Base-by-base conservation (phyloP, 2,113 vertebrate genomes). In the Lepus americanus region DNA sequence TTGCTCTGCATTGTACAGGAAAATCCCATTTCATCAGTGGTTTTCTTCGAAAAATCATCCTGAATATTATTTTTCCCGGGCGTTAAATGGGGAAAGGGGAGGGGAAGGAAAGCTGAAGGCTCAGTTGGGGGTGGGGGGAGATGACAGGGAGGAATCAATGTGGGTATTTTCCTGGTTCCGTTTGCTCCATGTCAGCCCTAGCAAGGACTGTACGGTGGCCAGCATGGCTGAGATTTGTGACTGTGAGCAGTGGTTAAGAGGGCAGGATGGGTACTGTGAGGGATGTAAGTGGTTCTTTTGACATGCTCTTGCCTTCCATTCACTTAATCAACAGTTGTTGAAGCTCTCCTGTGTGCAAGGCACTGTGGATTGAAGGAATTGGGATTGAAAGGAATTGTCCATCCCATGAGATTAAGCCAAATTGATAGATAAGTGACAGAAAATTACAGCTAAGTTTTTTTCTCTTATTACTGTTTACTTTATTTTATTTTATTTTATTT, bases 181-280 rank as follows among this genome's bases (percentile, higher is more conserved):
- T 36, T 69, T 87, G 64, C n/a, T 78, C 2, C 23, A 29, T 69
- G 11, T 49, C 5, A 29, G 64, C 31, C 49, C 85, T 51, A 51
- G 72, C 64, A 31, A 66, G 27, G 44, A 11, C 10, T 83, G 33
- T 27, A 1, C 14, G 9, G 1, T 53, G 70, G 61, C 63, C 70
- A 44, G 29, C 33, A 20, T 87, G 88, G 19, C 39, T 74, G 74
- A 55, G 55, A 89, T 79, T 88, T 89, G 33, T 78, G 33, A 33
- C 31, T 31, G 33, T 59, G 44, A 96, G 22, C 67, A 44, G 87
- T 86, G 39, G 66, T 77, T 16, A 61, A 94, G 59, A 81, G 39
- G 33, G 19, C 22, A 84, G 78, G 33, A 31, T 1, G 23, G 36
- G 11, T 49, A 10, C 27, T 20, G 0, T 20, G 55, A 11, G 12